Conservation (phyloP, 2,797 vertebrate genomes). For the Syndactyla subalaris region DNA sequence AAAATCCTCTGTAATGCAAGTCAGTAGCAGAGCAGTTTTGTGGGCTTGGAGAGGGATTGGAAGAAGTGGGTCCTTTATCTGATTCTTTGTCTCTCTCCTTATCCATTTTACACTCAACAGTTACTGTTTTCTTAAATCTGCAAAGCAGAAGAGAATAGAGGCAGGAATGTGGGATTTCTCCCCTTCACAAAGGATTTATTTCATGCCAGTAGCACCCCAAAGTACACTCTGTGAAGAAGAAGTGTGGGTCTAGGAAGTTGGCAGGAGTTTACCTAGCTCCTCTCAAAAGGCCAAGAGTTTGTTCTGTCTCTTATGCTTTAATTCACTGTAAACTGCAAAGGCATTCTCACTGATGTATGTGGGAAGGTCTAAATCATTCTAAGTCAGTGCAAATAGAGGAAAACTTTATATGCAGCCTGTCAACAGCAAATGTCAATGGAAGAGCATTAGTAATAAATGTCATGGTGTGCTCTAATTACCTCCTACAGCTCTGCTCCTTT, state of each 20-base stretch:
- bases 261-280: not conserved
- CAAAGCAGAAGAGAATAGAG: not conserved
- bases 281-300: not conserved
- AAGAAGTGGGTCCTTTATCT: not conserved
- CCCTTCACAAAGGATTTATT: not conserved
- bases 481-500: constrained; percentile 44
- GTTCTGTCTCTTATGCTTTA: not conserved
- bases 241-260: not conserved
- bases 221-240: not conserved
- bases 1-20: not conserved
- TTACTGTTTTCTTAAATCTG: not conserved
- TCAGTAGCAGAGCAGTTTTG: not conserved
- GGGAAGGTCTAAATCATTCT: not conserved
- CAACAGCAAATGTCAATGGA: constrained; percentile 64
- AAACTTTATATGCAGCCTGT: constrained; percentile 61
- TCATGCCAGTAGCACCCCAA: not conserved
- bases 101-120: not conserved
- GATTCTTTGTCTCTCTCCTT: not conserved
- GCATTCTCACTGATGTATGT: not conserved
- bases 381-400: constrained; percentile 24
- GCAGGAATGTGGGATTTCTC: not conserved
- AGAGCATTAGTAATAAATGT: constrained; percentile 65
- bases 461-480: constrained; percentile 60
- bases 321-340: constrained; percentile 33
- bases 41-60: not conserved